Base-by-base conservation (phyloP, 2,113 vertebrate genomes). In the Phaethornis superciliosus region DNA sequence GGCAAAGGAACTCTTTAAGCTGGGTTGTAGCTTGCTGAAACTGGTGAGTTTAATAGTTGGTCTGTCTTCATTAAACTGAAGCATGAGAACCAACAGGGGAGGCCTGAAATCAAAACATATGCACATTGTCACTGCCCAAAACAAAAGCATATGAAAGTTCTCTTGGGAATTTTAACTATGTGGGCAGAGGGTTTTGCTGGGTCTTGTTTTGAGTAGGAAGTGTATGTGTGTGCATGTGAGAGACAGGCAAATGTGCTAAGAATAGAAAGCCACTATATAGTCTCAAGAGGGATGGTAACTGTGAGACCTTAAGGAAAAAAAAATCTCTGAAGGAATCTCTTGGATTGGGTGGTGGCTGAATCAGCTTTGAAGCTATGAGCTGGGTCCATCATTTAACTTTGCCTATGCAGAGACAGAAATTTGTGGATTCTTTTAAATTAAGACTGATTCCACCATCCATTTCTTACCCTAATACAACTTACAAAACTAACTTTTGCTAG, bases 71-170 rank as follows among this genome's bases (percentile, higher is more conserved):
- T 95, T 93, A 75, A 75, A 86, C 60, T 81, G 52, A 84, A 94
- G 90, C 67, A 78, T 47, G 42, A 92, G 86, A 95, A 72, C 47
- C 90, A 90, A 40, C 46, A 9, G 58, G 62, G 37, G 69, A 87
- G 68, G 51, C 1, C 88, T 90, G 90, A 94, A 96, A 96, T 88
- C 83, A 90, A 96, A 96, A 93, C 95, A 96, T 95, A 96, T 93
- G 95, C 92, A 84, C 52, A 65, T 90, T 96, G 95, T 96, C 94
- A 93, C 94, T 93, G 95, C 83, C 95, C 96, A 93, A 96, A 96
- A 96, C 96, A 96, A 96, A 95, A 94, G 96, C 95, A 95, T 95
- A 96, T 93, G 95, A 94, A 96, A 92, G 90, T 94, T 92, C 95
- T 93, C 94, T 60, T 67, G 93, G 91, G 92, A 93, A 95, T 96